Conservation (phyloP, 1,140 invertebrate species). For the Tetraneura akinire region DNA sequence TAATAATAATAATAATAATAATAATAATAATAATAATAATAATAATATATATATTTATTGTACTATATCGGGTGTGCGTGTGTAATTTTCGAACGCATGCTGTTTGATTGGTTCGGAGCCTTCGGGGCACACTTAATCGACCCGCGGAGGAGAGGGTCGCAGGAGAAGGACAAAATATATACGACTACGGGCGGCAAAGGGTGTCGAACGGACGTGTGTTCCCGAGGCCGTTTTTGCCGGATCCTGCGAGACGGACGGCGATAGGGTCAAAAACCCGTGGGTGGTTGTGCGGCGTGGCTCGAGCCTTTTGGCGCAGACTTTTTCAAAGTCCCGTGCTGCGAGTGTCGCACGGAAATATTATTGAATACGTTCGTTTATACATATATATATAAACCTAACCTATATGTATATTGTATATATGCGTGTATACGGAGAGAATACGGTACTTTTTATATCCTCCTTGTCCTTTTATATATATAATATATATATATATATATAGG, state of each 20-base stretch:
- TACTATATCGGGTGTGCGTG: too few relatives aligned
- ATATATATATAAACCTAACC: not conserved
- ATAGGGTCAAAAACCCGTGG: constrained; percentile 37
- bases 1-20: too few relatives aligned
- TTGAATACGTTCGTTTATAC: constrained; percentile 21
- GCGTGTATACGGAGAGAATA: too few relatives aligned
- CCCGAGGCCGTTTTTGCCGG: constrained; percentile 40
- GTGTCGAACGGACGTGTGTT: constrained; percentile 44
- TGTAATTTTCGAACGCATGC: constrained; percentile 47
- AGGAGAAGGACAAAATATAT: constrained; percentile 42
- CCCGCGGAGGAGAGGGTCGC: constrained; percentile 14
- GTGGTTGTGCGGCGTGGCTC: constrained; percentile 20
- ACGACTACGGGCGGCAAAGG: too few relatives aligned
- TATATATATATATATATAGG: too few relatives aligned
- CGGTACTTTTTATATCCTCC: constrained; percentile 29
- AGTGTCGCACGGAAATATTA: constrained; percentile 48
- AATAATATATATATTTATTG: too few relatives aligned
- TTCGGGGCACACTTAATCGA: constrained; percentile 50
- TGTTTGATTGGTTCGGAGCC: constrained; percentile 47
- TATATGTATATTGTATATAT: not conserved
- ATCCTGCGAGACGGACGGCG: not conserved
- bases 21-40: too few relatives aligned
- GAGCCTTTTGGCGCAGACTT: constrained; percentile 50
- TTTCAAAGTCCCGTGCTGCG: constrained; percentile 50
- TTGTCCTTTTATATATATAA: too few relatives aligned